Evolutionary conservation across 2,888 invertebrate species (phyloP), one percentile per base, ranked within the genome.

Genomic region (Ligdia adustata): DNA sequence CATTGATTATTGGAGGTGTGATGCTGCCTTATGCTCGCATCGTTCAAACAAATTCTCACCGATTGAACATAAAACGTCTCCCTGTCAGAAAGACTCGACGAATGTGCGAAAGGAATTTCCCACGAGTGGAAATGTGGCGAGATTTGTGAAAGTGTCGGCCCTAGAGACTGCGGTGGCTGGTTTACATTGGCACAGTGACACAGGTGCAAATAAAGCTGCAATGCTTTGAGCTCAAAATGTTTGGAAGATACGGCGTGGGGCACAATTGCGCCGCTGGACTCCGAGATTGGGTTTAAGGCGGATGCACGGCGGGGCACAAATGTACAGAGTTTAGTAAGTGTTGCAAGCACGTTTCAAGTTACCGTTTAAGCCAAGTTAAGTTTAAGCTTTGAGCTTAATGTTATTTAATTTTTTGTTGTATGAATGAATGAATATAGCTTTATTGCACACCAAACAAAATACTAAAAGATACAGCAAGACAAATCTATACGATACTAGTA

Each of bases 1-100:
- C 42, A 51, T 51, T 49, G 41, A 51, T 55, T 43, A 50, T 43
- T 32, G 52, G 48, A 37, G 27, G 43, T 57, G 60, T 56, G 59
- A 59, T 55, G 52, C 51, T 35, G 57, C 64, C 66, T 67, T 73
- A 69, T 72, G 65, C 63, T 59, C 59, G 64, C 60, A n/a, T 60
- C 62, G 57, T 63, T 64, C 64, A 64, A 71, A 70, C 65, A 67
- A 66, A 64, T 74, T 72, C 64, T 59, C 71, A 64, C 62, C 66
- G 70, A 69, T 75, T 73, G 73, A 72, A 65, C 74, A 75, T 77
- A 77, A 76, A 78, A 74, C 66, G 69, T 72, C 68, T 69, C 68
- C 57, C 66, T 68, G 69, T 66, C 73, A 69, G 63, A 72, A 69
- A 64, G 70, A 73, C 68, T 72, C 69, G 53, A 62, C 64, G 68